A percentile compares a stretch with the other conserved stretches of the same genome.
phyloP scores from a whole-genome alignment of 2,797 vertebrate species.

The Silurus lanzhouensis region DNA sequence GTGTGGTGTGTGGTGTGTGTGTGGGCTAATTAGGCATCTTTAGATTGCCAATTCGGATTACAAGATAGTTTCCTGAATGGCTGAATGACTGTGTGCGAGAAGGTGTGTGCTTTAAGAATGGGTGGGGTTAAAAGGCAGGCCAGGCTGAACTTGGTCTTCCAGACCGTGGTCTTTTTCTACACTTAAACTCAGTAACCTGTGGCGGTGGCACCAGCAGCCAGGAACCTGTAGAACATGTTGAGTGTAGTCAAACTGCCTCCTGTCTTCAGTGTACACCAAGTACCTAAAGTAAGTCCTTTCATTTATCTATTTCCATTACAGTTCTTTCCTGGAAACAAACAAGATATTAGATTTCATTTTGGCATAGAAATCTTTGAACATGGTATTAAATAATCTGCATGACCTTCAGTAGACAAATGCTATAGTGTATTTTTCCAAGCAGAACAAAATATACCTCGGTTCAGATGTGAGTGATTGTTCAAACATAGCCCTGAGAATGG shows the following conservation, averaged over 20 bases:
- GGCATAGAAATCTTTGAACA: background rate
- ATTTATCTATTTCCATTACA: background rate
- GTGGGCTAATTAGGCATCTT: constrained; percentile 17
- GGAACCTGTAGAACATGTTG: constrained; percentile 71
- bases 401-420: background rate
- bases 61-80: constrained; percentile 1
- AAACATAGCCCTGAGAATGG: background rate
- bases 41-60: background rate
- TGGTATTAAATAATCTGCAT: background rate
- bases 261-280: constrained; percentile 83
- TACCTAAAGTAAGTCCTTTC: constrained; percentile 84
- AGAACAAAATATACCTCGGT: background rate
- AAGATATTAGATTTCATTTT: background rate
- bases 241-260: constrained; percentile 79
- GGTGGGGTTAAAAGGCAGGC: constrained; percentile 51
- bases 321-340: background rate
- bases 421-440: constrained; percentile 7
- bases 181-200: constrained; percentile 24
- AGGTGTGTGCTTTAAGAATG: constrained; percentile 56
- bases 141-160: constrained; percentile 22
- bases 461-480: constrained; percentile 14
- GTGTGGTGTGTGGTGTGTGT: background rate
- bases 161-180: background rate
- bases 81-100: background rate
- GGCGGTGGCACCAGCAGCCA: constrained; percentile 24